A percentile compares a stretch with the other conserved stretches of the same genome.
Conservation (phyloP, 2,113 vertebrate species). For the Cochlearius cochlearius region DNA sequence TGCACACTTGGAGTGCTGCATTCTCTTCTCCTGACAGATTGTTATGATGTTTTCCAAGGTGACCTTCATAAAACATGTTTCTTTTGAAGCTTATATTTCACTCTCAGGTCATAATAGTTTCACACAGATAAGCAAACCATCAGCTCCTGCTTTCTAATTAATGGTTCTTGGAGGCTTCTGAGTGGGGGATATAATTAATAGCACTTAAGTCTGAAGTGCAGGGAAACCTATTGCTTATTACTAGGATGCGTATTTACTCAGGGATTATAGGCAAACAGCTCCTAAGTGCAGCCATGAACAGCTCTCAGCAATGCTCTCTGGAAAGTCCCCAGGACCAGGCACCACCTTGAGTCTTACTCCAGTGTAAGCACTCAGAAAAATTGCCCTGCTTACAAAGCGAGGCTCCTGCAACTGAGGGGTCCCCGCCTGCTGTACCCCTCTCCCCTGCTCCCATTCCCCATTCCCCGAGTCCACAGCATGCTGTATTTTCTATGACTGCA, state of each 20-base stretch:
- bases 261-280: conserved; percentile 33
- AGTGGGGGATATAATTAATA: conserved; percentile 56
- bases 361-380: not conserved
- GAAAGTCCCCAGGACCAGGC: not conserved
- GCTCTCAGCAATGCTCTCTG: not conserved
- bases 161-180: conserved; percentile 29
- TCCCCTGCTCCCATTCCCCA: not conserved
- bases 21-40: conserved; percentile 7
- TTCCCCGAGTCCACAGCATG: not conserved
- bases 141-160: conserved; percentile 51
- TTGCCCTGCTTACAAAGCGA: not conserved
- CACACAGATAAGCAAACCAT: not conserved
- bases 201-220: conserved; percentile 40
- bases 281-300: not conserved
- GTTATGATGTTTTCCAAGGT: conserved; percentile 50
- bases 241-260: conserved; percentile 23
- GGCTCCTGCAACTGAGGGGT: not conserved
- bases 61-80: conserved; percentile 45
- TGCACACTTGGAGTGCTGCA: not conserved
- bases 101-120: conserved; percentile 10
- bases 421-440: not conserved
- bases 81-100: conserved; percentile 9
- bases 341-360: not conserved
- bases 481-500: not conserved
- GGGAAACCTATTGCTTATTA: conserved; percentile 22